Evolutionary conservation across 2,888 invertebrate species (phyloP).

Genomic region (Zele albiditarsus): DNA sequence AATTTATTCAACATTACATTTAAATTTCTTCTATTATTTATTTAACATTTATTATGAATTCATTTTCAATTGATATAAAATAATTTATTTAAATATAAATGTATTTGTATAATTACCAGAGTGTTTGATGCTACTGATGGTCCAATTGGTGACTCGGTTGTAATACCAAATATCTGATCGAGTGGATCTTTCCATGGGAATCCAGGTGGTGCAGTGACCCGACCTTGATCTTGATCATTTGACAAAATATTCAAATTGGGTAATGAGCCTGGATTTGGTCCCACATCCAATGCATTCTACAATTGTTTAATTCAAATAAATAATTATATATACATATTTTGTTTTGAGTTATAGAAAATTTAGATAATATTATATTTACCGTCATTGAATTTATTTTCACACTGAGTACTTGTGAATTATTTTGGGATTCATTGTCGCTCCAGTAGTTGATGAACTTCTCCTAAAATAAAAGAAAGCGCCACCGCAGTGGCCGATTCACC

Average conservation of each 20-base stretch:
- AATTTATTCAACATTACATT: neutral
- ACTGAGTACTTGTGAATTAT: slow-evolving; percentile 64
- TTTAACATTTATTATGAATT: neutral
- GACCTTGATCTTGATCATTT: slow-evolving; percentile 54
- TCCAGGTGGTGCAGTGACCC: slow-evolving; percentile 63
- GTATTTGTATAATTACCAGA: slow-evolving; percentile 56
- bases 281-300: slow-evolving; percentile 61
- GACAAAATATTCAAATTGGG: slow-evolving; percentile 61
- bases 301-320: slow-evolving; percentile 14
- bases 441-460: slow-evolving; percentile 70
- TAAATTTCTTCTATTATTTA: neutral
- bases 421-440: slow-evolving; percentile 59
- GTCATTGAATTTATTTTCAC: slow-evolving; percentile 68
- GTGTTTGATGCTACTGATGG: slow-evolving; percentile 68
- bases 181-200: slow-evolving; percentile 70
- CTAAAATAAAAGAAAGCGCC: slow-evolving; percentile 59
- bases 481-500: slow-evolving; percentile 51
- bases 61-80: neutral
- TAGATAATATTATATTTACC: slow-evolving; percentile 57
- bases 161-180: slow-evolving; percentile 69
- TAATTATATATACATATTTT: neutral
- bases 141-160: slow-evolving; percentile 64
- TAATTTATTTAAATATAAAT: neutral
- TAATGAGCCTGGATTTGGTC: slow-evolving; percentile 49
- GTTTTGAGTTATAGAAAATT: neutral